Base-by-base conservation (phyloP, 1,140 invertebrate genomes). In the Carposina sasakii region DNA sequence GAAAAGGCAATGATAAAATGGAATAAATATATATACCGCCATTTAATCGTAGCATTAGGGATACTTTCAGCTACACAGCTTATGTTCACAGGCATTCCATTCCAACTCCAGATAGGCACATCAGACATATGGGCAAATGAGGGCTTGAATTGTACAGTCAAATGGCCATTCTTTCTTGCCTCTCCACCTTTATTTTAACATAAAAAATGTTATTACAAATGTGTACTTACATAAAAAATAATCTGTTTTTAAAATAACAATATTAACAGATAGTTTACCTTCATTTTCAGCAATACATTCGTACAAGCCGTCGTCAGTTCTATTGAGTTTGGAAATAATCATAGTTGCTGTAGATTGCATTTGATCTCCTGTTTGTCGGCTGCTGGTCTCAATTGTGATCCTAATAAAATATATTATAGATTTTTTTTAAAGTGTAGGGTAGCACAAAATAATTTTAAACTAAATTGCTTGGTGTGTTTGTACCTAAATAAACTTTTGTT, bases 31-130 rank as follows among this genome's bases (percentile, higher is more conserved):
- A 70, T 85, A 42, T 87, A 88, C 64, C 87, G 89, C 96, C 96
- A 97, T 52, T 89, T 88, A 53, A 97, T 94, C 1, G 95, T 96
- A 0, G 96, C 96, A 75, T 97, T 97, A 0, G 96, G 96, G 67
- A 97, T 95, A 54, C 93, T 91, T 75, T 94, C 91, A 9, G 94
- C 94, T n/a, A 94, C 86, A 67, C 96, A 98, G 23, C 92, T 94
- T 0, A 98, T 86, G 69, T 97, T 97, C 0, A 93, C 93, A 2
- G 91, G 90, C 54, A 88, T 87, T 24, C 89, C 81, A 19, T 92
- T 89, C 96, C 96, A 97, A 4, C 91, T 93, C 89, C 91, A 96
- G 0, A 91, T 86, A 2, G 90, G 90, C 3, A 87, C 67, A 52
- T 91, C 89, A 42, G 89, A 87, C 82, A 93, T 92, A n/a, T 90